phyloP scores from a whole-genome alignment of 1,140 invertebrate genomes.

The Cydia splendana region DNA sequence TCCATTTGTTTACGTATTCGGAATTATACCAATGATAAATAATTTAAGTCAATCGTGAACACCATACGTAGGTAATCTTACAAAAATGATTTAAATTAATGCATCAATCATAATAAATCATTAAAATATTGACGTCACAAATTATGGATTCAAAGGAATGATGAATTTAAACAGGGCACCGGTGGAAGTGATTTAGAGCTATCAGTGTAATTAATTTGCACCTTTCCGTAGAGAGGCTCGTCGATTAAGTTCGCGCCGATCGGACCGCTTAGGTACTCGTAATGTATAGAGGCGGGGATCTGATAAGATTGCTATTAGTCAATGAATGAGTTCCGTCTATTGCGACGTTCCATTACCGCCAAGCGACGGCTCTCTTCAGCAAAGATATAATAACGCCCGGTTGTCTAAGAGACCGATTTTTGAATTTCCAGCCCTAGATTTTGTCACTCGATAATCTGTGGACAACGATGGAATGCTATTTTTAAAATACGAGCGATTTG shows the following conservation, averaged over 20 bases:
- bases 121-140: slow-evolving; percentile 15
- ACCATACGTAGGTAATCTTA: no score
- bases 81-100: no score
- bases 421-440: no score
- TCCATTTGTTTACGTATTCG: no score
- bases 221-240: slow-evolving; percentile 49
- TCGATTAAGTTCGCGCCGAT: slow-evolving; percentile 49
- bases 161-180: slow-evolving; percentile 8
- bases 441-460: no score
- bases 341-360: slow-evolving; percentile 41
- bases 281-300: slow-evolving; percentile 54
- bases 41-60: no score
- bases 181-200: slow-evolving; percentile 43
- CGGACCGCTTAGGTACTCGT: slow-evolving; percentile 41
- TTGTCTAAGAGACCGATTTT: not conserved
- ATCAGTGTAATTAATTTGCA: slow-evolving; percentile 67
- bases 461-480: no score
- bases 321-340: slow-evolving; percentile 45
- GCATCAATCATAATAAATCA: slow-evolving; percentile 33
- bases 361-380: not conserved
- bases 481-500: no score
- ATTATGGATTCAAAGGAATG: not conserved
- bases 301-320: slow-evolving; percentile 66
- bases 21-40: no score
- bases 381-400: slow-evolving; percentile 32